A percentile compares a stretch with the other conserved stretches of the same genome.
Evolutionary conservation across 2,113 vertebrate genomes (phyloP).

Genomic region (Syrrhaptes paradoxus): DNA sequence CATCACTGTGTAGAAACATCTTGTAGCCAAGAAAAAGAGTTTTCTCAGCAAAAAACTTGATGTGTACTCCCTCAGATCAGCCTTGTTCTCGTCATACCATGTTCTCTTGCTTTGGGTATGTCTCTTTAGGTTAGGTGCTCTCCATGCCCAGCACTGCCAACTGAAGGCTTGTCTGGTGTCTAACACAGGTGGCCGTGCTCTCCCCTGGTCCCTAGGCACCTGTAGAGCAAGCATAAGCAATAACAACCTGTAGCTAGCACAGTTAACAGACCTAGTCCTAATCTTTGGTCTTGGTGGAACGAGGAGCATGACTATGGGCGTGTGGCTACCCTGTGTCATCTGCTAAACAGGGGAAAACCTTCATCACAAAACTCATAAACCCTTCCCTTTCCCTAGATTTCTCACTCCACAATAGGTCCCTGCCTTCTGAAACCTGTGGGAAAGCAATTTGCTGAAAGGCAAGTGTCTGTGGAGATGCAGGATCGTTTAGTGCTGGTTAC

Average conservation of each 20-base stretch:
- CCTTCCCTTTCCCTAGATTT: background rate
- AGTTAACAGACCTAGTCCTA: background rate
- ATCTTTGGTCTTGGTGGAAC: background rate
- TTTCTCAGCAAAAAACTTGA: background rate
- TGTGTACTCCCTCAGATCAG: background rate
- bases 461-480: constrained; percentile 19
- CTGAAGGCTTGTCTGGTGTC: background rate
- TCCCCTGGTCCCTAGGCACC: background rate
- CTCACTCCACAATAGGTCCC: background rate
- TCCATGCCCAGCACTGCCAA: background rate
- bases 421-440: constrained; percentile 18
- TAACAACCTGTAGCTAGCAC: background rate
- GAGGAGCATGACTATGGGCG: background rate
- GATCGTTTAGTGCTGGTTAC: constrained; percentile 10
- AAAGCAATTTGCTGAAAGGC: constrained; percentile 56
- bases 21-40: background rate
- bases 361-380: background rate
- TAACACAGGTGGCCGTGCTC: background rate
- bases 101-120: background rate
- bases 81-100: background rate
- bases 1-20: background rate
- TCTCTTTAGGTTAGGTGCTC: background rate
- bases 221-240: background rate
- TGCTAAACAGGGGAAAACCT: background rate
- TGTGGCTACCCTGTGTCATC: background rate